Percentiles rank a stretch among this genome's conserved stretches.
Evolutionary conservation across 2,113 vertebrate species (phyloP).

Genomic region (Glaucidium brasilianum): DNA sequence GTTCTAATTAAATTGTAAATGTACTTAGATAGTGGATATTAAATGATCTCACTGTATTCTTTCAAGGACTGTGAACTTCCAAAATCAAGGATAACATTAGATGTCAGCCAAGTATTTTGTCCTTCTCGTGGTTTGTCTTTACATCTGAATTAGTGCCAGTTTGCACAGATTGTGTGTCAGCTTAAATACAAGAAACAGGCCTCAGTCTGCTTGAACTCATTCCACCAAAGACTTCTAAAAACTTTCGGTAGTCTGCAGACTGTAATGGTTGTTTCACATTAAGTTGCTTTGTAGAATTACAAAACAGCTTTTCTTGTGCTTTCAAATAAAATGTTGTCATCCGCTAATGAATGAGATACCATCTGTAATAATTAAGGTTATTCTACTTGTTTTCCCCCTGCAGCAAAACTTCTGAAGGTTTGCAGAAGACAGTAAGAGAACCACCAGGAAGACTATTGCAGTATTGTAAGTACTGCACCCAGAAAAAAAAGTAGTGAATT

Average conservation of each 20-base stretch:
- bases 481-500: conserved; percentile 28
- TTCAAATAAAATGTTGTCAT: conserved; percentile 74
- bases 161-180: conserved; percentile 75
- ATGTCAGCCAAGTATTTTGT: conserved; percentile 73
- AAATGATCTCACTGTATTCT: conserved; percentile 53
- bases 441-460: conserved; percentile 43
- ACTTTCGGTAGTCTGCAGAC: conserved; percentile 62
- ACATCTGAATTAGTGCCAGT: conserved; percentile 70
- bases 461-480: conserved; percentile 69
- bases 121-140: conserved; percentile 67
- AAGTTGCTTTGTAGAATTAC: conserved; percentile 72
- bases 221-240: conserved; percentile 70
- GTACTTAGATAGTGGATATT: conserved; percentile 20
- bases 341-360: conserved; percentile 67
- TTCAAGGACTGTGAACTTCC: conserved; percentile 57
- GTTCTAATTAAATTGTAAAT: conserved; percentile 41
- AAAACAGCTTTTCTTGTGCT: conserved; percentile 69
- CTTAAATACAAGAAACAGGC: conserved; percentile 68
- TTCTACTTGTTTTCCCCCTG: conserved; percentile 65
- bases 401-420: conserved; percentile 72
- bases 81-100: conserved; percentile 61
- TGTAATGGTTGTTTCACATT: conserved; percentile 56
- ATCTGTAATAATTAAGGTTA: conserved; percentile 73
- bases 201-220: conserved; percentile 67
- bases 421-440: conserved; percentile 59